These are phyloP conservation scores for Probosciger aterrimus DNA, from an alignment of 2,113 vertebrate species.

Conservation along the genomic window DNA sequence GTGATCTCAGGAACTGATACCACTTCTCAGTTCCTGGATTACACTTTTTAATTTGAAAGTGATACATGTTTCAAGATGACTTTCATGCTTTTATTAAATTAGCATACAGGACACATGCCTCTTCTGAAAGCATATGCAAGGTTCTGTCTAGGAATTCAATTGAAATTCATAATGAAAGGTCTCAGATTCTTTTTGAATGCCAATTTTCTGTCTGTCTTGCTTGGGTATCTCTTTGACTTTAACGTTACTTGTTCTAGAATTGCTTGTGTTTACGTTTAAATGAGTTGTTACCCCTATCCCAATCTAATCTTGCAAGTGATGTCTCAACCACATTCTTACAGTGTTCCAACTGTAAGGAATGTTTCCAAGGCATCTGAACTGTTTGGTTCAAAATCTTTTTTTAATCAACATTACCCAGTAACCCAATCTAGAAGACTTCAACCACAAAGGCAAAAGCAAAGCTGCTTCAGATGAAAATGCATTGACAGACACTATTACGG, in stretches of 20 bases:
- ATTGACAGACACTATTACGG: background rate
- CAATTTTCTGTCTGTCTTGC: background rate
- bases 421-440: background rate
- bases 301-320: background rate
- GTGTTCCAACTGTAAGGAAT: slow-evolving; percentile 11
- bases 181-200: background rate
- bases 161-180: background rate
- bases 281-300: background rate
- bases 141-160: background rate
- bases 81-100: slow-evolving; percentile 18
- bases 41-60: slow-evolving; percentile 21
- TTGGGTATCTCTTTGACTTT: background rate
- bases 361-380: background rate
- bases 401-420: background rate
- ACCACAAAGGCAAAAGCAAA: background rate
- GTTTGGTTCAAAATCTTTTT: background rate
- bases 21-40: slow-evolving; percentile 25
- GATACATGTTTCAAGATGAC: slow-evolving; percentile 24
- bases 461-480: background rate
- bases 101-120: background rate
- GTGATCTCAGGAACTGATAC: slow-evolving; percentile 30
- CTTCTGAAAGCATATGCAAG: background rate
- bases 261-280: slow-evolving; percentile 10
- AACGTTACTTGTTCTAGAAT: background rate
- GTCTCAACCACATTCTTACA: background rate